Base-by-base conservation (phyloP, 1,140 invertebrate species). In the Teleopsis dalmanni region DNA sequence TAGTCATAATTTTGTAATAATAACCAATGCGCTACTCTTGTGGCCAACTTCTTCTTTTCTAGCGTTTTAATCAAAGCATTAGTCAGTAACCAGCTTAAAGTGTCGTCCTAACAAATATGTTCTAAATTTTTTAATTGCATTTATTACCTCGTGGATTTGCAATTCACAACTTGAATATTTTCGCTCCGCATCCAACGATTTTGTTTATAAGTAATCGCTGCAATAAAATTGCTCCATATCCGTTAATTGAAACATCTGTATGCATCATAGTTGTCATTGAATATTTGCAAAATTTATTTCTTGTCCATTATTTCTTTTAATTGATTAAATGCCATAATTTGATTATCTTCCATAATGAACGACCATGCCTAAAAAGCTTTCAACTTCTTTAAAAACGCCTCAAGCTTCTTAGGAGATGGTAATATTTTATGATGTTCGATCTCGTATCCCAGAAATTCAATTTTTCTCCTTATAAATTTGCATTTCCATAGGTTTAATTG, bases 241-340 rank as follows among this genome's bases (percentile, higher is more conserved):
- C 41, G 18, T 56, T 52, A 14, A 38, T 36, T 37, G 58, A 66
- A 2, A 59, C 65, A 56, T 68, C 67, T 1, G 62, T 71, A 46
- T 71, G 67, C 2, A 72, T 58, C 57, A 36, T 41, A 27, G 3
- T 38, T 23, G n/a, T 47, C 51, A 23, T 67, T 42, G 52, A 58
- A 71, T 22, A 74, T 62, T 23, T 51, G 57, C 13, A 72, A 43
- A 10, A 73, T 60, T 13, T 69, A 65, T 37, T 65, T 53, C 21
- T 54, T 29, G 3, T 27, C 52, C 2, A 61, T 34, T 33, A 42
- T 14, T 8, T 53, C 13, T 14, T 53, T 53, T n/a, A 48, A 13
- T 13, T 4, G 22, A 10, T 25, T 36, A 41, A 49, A 45, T 23
- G 22, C 55, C 23, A n/a, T 48, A 23, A 40, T 36, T 35, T 53